Base-by-base conservation (phyloP, 2,888 invertebrate species). In the Automeris io region DNA sequence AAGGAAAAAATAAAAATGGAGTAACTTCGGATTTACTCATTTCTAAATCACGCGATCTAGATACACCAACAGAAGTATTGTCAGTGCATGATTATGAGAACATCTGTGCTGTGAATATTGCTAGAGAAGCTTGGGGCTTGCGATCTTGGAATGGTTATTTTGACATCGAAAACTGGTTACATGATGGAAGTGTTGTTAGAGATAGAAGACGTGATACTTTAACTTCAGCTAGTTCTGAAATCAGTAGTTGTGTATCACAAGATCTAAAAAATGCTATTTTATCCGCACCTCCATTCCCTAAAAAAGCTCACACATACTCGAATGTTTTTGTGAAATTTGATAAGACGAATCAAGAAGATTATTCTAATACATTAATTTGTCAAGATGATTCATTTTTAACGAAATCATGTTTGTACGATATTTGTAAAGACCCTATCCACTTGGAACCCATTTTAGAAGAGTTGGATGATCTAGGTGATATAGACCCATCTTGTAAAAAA, bases 1-100 rank as follows among this genome's bases (percentile, higher is more conserved):
- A 87, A 54, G 87, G 79, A 46, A 80, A 73, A 54, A 76, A 65
- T 46, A 85, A 81, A 53, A 80, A 69, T 46, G 62, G 63, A 42
- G 49, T 71, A 35, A 70, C 57, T 31, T 61, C 60, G 3, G 75
- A 78, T 35, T 48, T 77, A 23, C 59, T 81, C 21, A 59, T 72
- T 9, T 64, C 75, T n/a, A 78, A 79, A 54, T 70, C 75, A 44
- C 74, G 87, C n/a, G 87, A 88, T 55, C 57, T 80, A 33, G 87
- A 87, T 42, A 88, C 87, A 21, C 87, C 87, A n/a, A 85, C 90
- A 25, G 89, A 90, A 59, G 77, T 88, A 12, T 70, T 90, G 35
- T 90, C 90, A 3, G 88, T 90, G 33, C 91, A 91, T 53, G 91
- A 91, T 57, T 91, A 91, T 55, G 91, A 91, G 64, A 91, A 91